phyloP scores from a whole-genome alignment of 2,113 vertebrate genomes.

The Neogobius melanostomus region DNA sequence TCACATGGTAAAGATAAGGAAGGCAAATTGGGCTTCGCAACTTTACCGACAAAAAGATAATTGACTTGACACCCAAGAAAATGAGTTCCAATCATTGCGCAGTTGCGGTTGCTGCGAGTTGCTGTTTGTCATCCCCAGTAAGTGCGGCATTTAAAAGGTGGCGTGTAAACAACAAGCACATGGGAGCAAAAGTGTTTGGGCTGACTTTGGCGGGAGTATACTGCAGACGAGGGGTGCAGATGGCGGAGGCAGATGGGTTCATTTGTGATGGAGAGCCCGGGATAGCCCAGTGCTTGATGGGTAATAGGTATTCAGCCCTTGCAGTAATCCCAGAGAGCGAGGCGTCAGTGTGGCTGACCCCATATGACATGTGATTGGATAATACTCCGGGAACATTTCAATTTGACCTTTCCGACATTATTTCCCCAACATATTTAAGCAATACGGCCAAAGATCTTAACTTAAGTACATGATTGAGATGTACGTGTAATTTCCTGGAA shows the following conservation, averaged over 20 bases:
- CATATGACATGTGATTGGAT: slow-evolving; percentile 60
- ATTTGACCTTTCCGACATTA: background rate
- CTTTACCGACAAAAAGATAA: too few relatives aligned
- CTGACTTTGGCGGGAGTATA: slow-evolving; percentile 66
- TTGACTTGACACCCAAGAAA: too few relatives aligned
- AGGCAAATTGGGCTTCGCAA: too few relatives aligned
- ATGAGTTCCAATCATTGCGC: too few relatives aligned
- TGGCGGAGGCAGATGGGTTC: slow-evolving; percentile 82
- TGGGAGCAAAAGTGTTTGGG: slow-evolving; percentile 31
- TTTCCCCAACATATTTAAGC: background rate
- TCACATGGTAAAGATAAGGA: too few relatives aligned
- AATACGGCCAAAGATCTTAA: background rate
- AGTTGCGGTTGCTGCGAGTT: too few relatives aligned
- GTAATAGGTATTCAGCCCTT: slow-evolving; percentile 72
- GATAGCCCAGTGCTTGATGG: slow-evolving; percentile 68
- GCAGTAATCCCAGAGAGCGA: slow-evolving; percentile 51
- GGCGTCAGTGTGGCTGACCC: slow-evolving; percentile 58
- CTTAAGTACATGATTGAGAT: background rate
- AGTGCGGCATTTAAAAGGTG: slow-evolving; percentile 4
- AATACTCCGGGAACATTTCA: slow-evolving; percentile 32
- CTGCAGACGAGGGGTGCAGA: slow-evolving; percentile 77
- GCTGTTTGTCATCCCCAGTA: too few relatives aligned
- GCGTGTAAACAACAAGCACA: slow-evolving; percentile 25
- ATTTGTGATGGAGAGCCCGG: slow-evolving; percentile 75
- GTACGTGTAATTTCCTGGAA: too few relatives aligned